These are phyloP conservation scores for Synanthedon myopaeformis DNA, from an alignment of 2,888 invertebrate species.

Conservation along the genomic window DNA sequence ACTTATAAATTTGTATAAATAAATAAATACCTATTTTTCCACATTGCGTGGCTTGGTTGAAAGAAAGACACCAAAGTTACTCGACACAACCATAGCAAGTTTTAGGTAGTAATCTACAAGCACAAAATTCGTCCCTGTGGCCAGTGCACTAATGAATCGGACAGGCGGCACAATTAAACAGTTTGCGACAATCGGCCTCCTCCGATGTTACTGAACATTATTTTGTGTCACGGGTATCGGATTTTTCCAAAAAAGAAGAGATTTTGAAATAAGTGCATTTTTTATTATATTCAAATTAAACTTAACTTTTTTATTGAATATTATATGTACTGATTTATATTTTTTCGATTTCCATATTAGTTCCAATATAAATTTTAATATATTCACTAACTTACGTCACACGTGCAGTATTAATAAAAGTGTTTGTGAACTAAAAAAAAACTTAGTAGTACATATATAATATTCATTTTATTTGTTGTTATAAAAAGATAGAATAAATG, in stretches of 20 bases:
- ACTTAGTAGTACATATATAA: no score
- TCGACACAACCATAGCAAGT: no score
- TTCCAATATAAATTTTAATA: no score
- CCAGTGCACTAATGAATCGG: conserved; percentile 64
- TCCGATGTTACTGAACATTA: conserved; percentile 25
- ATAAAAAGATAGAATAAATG: conserved; percentile 11
- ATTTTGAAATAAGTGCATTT: not conserved
- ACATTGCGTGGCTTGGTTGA: no score
- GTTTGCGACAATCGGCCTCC: conserved; percentile 52
- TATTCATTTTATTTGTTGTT: no score
- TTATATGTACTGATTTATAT: not conserved
- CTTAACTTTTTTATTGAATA: not conserved
- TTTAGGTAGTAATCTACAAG: not conserved
- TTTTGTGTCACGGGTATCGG: not conserved
- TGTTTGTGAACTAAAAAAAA: no score
- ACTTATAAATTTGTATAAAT: no score
- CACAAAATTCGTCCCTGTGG: conserved; percentile 38
- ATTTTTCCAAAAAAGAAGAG: not conserved
- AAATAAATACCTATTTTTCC: no score
- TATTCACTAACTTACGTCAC: no score
- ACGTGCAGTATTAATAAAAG: no score
- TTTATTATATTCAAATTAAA: not conserved
- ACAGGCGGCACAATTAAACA: conserved; percentile 59
- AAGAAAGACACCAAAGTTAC: no score
- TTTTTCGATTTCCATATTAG: not conserved